Evolutionary conservation across 2,888 invertebrate species (phyloP), one percentile per base, ranked within the genome.

Genomic region (Ctenicera cuprea): DNA sequence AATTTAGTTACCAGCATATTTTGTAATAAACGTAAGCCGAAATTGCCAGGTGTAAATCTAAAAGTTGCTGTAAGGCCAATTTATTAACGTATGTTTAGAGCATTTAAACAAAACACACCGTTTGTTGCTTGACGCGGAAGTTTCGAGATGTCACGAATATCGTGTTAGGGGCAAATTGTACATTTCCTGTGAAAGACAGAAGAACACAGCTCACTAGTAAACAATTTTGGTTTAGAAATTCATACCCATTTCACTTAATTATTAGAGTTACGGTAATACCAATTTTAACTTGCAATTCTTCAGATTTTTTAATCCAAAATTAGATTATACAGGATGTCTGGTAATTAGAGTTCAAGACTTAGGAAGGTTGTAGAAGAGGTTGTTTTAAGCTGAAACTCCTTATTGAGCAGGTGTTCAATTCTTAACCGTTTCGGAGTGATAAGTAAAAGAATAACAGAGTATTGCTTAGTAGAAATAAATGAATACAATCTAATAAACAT

Each of bases 71-170:
- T 75, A 71, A 62, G 75, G 45, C 59, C 77, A 76, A 77, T 78
- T 77, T 76, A 76, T 77, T 77, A 76, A 76, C 78, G 75, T 74
- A 72, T 77, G 77, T 78, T 77, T 77, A 75, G 61, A 73, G 61
- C 72, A 74, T 72, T 71, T 78, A 75, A 52, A 76, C 73, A 77
- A 71, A 73, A 76, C 74, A 70, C 71, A 62, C 64, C 71, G 74
- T 76, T 71, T 75, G 75, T 72, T 78, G 66, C 76, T 76, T 69
- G 78, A 80, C 77, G 79, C 80, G 80, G 80, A 80, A 80, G 79
- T 79, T 75, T 73, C 66, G 59, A 69, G 76, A 77, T 80, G 80
- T 80, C 80, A 80, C 80, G 80, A 80, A 80, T 78, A 78, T 78
- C 79, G 79, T 80, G 80, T 80, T 76, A 66, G 73, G 74, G 75